Conservation (phyloP, 2,888 invertebrate species). For the Nomada goodeniana region DNA sequence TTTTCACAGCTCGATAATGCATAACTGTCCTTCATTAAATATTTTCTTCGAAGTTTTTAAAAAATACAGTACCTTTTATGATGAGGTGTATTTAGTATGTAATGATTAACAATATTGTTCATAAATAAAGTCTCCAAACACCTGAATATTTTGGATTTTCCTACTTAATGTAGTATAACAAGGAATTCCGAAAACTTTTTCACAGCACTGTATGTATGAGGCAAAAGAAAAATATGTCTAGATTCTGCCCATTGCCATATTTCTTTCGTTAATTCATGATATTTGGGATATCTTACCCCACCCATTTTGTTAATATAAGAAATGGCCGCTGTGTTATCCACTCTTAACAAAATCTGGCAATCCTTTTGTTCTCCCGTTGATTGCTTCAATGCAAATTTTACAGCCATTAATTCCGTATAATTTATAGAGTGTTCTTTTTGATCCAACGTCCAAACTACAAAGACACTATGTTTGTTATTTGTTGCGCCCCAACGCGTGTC, state of each 20-base stretch:
- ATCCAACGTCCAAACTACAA: background rate
- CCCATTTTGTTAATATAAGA: conserved; percentile 20
- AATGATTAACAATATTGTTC: too few species aligned
- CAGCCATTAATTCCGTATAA: background rate
- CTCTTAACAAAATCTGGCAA: conserved; percentile 54
- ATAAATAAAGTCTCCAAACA: too few species aligned
- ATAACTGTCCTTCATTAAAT: too few species aligned
- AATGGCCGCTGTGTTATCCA: conserved; percentile 58
- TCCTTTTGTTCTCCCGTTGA: conserved; percentile 22
- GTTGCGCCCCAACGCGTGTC: background rate
- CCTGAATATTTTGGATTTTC: too few species aligned
- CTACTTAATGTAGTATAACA: too few species aligned
- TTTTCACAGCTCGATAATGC: too few species aligned
- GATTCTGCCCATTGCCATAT: conserved; percentile 45
- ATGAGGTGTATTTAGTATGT: too few species aligned
- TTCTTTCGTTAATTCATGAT: conserved; percentile 49
- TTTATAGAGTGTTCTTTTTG: background rate
- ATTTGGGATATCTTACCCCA: conserved; percentile 30
- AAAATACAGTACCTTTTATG: too few species aligned
- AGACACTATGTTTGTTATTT: background rate
- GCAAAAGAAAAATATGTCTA: conserved; percentile 33
- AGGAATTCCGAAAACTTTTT: too few species aligned
- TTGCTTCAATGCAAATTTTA: background rate
- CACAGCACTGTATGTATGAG: too few species aligned
- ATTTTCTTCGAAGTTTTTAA: too few species aligned